Percentiles rank a stretch among this genome's conserved stretches.
Evolutionary conservation across 2,113 vertebrate species (phyloP).

Genomic region (Coturnix japonica): DNA sequence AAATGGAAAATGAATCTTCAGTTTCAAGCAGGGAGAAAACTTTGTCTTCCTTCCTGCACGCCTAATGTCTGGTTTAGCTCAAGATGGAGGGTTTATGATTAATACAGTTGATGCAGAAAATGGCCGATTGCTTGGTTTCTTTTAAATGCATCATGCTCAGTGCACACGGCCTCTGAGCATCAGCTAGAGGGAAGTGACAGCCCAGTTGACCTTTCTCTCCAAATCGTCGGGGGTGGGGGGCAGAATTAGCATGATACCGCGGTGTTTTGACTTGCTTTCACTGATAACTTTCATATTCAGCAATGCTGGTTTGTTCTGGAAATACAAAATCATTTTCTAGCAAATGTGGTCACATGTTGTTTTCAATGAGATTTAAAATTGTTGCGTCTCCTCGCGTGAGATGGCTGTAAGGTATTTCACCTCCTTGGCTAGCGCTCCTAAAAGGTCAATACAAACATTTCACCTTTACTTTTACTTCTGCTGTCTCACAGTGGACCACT

Average conservation of each 20-base stretch:
- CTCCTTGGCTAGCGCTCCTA: constrained; percentile 7
- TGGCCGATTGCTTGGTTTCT: constrained; percentile 72
- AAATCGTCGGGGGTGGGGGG: constrained; percentile 21
- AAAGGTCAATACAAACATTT: constrained; percentile 57
- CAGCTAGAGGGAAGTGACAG: constrained; percentile 78
- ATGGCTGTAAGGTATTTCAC: constrained; percentile 38
- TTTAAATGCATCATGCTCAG: constrained; percentile 72
- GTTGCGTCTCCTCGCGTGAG: neutral
- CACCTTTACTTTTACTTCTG: constrained; percentile 5
- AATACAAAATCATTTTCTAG: constrained; percentile 57
- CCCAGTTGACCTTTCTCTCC: constrained; percentile 79
- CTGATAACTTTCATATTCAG: constrained; percentile 54
- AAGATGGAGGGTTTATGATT: constrained; percentile 78
- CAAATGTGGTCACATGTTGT: neutral
- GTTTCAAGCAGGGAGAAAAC: constrained; percentile 31
- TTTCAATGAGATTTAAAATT: constrained; percentile 46
- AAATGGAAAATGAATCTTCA: neutral
- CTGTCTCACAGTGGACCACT: constrained; percentile 1
- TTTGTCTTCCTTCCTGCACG: constrained; percentile 16
- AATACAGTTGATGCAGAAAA: constrained; percentile 78
- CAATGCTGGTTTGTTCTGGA: constrained; percentile 36
- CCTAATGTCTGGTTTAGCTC: constrained; percentile 56
- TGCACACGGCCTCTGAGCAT: constrained; percentile 71
- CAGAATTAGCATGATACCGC: constrained; percentile 67
- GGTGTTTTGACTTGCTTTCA: constrained; percentile 54